Percentiles rank a stretch among this genome's conserved stretches.
Conservation (phyloP, 2,888 invertebrate genomes). For the Eristalis tenax region DNA sequence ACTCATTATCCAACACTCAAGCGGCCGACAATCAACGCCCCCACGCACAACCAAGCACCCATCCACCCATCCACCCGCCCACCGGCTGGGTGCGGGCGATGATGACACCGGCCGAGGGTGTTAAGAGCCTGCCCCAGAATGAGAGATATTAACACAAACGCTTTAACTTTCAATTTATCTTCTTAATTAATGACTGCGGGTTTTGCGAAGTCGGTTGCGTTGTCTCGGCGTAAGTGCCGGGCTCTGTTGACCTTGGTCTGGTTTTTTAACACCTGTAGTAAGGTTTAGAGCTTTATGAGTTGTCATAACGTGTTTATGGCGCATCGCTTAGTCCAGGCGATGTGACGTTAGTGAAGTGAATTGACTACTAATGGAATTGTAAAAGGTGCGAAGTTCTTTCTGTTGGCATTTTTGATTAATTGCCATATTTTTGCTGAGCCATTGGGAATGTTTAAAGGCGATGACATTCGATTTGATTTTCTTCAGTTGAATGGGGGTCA, state of each 20-base stretch:
- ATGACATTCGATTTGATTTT: too few species aligned
- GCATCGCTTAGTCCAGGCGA: not conserved
- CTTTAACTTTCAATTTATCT: not conserved
- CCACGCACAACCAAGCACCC: too few species aligned
- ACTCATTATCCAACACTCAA: constrained; percentile 27
- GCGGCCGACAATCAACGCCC: too few species aligned
- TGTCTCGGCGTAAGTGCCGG: not conserved
- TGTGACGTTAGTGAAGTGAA: not conserved
- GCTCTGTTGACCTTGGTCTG: constrained; percentile 7
- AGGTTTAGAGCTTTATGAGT: constrained; percentile 3
- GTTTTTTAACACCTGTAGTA: constrained; percentile 17
- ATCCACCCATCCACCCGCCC: not conserved
- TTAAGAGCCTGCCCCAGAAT: not conserved
- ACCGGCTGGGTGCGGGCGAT: not conserved
- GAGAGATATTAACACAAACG: not conserved
- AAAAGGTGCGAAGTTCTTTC: not conserved
- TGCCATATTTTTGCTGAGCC: too few species aligned
- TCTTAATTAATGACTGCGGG: not conserved
- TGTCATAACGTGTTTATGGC: not conserved
- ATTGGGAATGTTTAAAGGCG: too few species aligned
- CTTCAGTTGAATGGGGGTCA: too few species aligned
- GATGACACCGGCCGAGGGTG: not conserved
- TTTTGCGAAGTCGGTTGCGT: not conserved
- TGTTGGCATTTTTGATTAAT: too few species aligned
- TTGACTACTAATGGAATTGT: not conserved